Evolutionary conservation across 35 echinoderm and acorn worm genomes (phyloP).

Genomic region (Heliocidaris erythrogramma): DNA sequence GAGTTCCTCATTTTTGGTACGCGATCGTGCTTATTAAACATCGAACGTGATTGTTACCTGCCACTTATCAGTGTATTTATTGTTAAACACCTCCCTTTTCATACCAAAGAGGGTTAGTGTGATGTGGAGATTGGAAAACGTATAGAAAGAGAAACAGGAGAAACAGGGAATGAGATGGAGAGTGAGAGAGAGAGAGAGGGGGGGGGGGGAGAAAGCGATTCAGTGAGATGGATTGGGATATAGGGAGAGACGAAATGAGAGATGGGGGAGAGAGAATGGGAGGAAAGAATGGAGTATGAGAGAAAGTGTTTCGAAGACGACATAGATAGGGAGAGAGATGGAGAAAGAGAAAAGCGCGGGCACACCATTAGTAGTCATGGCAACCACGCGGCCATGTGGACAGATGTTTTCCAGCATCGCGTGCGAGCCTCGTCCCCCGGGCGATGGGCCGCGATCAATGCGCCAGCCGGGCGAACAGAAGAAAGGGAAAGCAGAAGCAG

Average conservation of each 20-base stretch:
- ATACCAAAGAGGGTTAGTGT: neutral
- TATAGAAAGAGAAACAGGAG: neutral
- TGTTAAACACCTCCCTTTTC: neutral
- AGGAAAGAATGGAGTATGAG: neutral
- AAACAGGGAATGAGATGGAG: neutral
- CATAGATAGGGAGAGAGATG: neutral
- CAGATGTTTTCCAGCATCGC: constrained; percentile 45
- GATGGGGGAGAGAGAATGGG: no score
- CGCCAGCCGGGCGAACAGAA: constrained; percentile 26
- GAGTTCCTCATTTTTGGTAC: no score
- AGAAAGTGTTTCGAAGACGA: neutral
- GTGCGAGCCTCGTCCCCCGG: constrained; percentile 26
- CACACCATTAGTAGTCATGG: constrained; percentile 45
- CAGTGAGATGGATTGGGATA: neutral
- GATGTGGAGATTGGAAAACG: neutral
- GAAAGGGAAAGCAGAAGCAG: neutral
- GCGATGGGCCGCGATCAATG: constrained; percentile 41
- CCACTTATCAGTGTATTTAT: neutral
- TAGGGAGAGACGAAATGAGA: neutral
- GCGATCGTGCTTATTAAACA: neutral
- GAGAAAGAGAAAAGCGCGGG: neutral
- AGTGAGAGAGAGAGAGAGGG: neutral
- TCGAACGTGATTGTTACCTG: neutral
- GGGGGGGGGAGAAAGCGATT: neutral
- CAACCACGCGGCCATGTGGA: constrained; percentile 42